A percentile compares a stretch with the other conserved stretches of the same genome.
Conservation (phyloP, 1,140 invertebrate genomes). For the Drosophila sturtevanti region DNA sequence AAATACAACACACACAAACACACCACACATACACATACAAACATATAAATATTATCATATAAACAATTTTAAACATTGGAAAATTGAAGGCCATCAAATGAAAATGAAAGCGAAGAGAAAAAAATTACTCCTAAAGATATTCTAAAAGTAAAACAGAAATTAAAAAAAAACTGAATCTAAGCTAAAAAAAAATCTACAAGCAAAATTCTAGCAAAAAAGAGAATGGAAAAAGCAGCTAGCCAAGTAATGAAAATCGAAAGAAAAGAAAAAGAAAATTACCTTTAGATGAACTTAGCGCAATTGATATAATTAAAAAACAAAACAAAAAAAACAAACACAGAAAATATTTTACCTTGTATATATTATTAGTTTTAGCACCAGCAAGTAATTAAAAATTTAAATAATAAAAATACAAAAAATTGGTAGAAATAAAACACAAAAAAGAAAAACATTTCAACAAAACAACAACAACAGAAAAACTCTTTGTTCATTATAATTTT, state of each 20-base stretch:
- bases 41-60: conserved; percentile 61
- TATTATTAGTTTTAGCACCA: conserved; percentile 80
- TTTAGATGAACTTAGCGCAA: conserved; percentile 82
- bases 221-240: not conserved
- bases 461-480: conserved; percentile 38
- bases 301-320: conserved; percentile 76
- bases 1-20: conserved; percentile 39
- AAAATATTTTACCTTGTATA: conserved; percentile 81
- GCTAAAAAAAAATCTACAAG: conserved; percentile 47
- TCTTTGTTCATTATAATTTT: not conserved
- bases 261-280: conserved; percentile 61
- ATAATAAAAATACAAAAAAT: conserved; percentile 53
- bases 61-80: conserved; percentile 54
- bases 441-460: conserved; percentile 34
- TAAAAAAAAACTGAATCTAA: conserved; percentile 26
- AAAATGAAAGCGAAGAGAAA: conserved; percentile 32
- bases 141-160: conserved; percentile 52
- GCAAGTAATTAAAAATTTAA: conserved; percentile 49
- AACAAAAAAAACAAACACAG: conserved; percentile 33
- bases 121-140: conserved; percentile 75
- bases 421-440: conserved; percentile 38
- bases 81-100: conserved; percentile 41
- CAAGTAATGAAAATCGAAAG: conserved; percentile 28
- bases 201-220: conserved; percentile 33
- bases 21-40: conserved; percentile 50